Conservation (phyloP, 2,113 vertebrate species). For the Calyptomena viridis region DNA sequence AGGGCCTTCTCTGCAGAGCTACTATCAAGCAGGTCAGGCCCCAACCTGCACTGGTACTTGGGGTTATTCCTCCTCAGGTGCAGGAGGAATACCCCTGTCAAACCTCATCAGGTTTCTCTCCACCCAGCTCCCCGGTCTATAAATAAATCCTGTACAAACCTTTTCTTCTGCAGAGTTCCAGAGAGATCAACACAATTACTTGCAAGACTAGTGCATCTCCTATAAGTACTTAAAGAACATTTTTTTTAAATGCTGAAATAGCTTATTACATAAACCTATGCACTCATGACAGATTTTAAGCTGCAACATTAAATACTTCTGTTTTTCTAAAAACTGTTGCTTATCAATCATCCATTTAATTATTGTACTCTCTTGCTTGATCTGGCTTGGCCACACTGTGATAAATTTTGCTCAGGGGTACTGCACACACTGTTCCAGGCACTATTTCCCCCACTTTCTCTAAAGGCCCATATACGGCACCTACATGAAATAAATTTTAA, state of each 20-base stretch:
- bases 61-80: neutral
- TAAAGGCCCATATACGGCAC: neutral
- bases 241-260: neutral
- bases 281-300: neutral
- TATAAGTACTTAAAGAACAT: neutral
- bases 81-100: neutral
- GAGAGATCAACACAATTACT: neutral
- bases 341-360: neutral
- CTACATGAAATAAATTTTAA: neutral
- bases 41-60: neutral
- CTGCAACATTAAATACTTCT: neutral
- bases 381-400: neutral
- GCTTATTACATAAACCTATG: neutral
- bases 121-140: rapidly evolving
- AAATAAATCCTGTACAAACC: neutral
- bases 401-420: neutral
- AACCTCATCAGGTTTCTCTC: neutral
- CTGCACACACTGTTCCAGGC: neutral
- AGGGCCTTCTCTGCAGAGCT: neutral
- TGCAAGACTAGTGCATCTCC: neutral
- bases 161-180: neutral
- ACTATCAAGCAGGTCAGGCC: neutral
- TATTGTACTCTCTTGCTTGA: neutral
- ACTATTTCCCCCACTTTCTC: neutral
- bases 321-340: neutral